Conservation (phyloP, 2,113 vertebrate species). For the Peromyscus leucopus region DNA sequence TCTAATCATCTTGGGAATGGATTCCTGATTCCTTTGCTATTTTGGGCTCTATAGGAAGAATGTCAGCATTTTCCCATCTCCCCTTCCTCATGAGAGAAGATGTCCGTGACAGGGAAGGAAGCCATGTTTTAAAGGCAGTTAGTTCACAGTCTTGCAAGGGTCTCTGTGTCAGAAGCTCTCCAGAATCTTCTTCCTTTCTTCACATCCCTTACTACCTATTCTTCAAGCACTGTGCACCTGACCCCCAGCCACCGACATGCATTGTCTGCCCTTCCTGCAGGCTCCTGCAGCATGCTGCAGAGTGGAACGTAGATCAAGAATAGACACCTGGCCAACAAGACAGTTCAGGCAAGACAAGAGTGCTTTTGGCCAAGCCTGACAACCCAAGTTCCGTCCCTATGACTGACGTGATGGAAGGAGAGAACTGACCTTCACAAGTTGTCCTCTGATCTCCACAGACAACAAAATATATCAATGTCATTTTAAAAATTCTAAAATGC, state of each 20-base stretch:
- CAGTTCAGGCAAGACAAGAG: no score
- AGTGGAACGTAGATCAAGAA: neutral
- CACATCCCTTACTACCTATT: neutral
- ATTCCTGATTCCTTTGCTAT: neutral
- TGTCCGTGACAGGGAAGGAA: neutral
- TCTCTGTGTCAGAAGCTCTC: neutral
- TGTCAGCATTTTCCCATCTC: neutral
- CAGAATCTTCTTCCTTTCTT: neutral
- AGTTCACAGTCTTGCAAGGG: neutral
- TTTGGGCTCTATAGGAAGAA: neutral
- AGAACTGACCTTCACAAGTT: neutral
- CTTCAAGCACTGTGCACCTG: neutral
- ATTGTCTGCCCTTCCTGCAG: neutral
- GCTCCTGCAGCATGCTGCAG: neutral
- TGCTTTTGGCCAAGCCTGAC: neutral
- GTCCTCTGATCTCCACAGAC: neutral
- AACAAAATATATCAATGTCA: neutral
- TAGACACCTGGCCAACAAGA: neutral
- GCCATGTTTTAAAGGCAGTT: neutral
- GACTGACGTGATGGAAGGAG: neutral
- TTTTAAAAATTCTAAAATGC: neutral
- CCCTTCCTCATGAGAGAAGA: neutral
- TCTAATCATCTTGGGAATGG: neutral
- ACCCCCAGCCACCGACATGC: neutral
- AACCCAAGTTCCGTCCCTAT: neutral